phyloP scores from a whole-genome alignment of 2,797 vertebrate genomes.

The Echeneis naucrates region DNA sequence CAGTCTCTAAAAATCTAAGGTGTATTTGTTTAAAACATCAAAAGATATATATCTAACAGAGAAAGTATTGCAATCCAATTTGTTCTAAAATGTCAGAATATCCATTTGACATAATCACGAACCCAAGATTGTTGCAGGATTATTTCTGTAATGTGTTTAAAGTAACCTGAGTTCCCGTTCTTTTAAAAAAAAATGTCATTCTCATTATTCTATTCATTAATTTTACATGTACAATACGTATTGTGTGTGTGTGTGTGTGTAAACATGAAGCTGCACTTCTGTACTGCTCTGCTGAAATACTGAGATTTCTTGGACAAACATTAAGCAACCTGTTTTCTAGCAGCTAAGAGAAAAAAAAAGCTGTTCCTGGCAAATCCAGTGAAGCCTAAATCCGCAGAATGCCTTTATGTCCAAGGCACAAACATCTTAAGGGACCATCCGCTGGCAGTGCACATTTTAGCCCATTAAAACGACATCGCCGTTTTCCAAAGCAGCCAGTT shows the following conservation, averaged over 20 bases:
- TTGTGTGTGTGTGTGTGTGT: not conserved
- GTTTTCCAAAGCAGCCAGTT: slow-evolving; percentile 32
- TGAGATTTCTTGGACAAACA: slow-evolving; percentile 19
- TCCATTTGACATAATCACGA: not conserved
- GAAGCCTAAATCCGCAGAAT: slow-evolving; percentile 24
- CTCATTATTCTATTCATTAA: not conserved
- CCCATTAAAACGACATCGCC: not conserved
- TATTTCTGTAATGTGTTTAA: not conserved
- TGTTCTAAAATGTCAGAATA: not conserved
- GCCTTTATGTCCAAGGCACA: slow-evolving; percentile 70
- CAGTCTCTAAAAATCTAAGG: not conserved
- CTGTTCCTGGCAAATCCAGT: slow-evolving; percentile 20
- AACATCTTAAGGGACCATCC: slow-evolving; percentile 56
- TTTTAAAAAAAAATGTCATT: not conserved
- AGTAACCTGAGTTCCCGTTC: slow-evolving; percentile 19
- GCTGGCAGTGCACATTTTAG: slow-evolving; percentile 44
- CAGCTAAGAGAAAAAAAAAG: slow-evolving; percentile 7
- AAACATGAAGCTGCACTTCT: slow-evolving; percentile 11
- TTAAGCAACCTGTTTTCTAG: slow-evolving; percentile 37
- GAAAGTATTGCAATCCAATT: slow-evolving; percentile 1
- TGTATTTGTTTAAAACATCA: not conserved
- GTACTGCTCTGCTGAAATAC: slow-evolving; percentile 21
- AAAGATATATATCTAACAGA: not conserved
- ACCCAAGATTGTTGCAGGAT: not conserved
- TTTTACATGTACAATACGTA: not conserved